phyloP scores from a whole-genome alignment of 2,888 invertebrate genomes.

The Protodeltote pygarga region DNA sequence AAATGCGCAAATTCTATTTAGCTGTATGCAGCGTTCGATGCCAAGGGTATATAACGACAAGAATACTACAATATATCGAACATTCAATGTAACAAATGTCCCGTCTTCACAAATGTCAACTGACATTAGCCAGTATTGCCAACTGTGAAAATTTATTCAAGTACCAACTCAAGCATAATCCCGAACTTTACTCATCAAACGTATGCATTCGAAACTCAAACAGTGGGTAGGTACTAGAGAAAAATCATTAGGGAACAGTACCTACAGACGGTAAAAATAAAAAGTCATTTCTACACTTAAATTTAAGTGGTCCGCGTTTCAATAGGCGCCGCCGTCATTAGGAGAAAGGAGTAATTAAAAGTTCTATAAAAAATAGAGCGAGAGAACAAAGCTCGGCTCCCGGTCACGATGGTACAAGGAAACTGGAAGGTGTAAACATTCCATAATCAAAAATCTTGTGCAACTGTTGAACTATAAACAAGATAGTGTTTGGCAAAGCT shows the following conservation, averaged over 20 bases:
- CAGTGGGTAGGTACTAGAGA: constrained; percentile 26
- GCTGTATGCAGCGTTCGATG: constrained; percentile 11
- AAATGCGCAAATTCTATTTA: constrained; percentile 20
- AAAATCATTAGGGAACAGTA: constrained; percentile 55
- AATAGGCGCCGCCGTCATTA: constrained; percentile 79
- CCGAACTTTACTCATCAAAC: constrained; percentile 32
- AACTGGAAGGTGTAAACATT: constrained; percentile 60
- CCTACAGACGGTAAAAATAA: constrained; percentile 62
- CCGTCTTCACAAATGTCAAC: constrained; percentile 17
- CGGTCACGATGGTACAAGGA: constrained; percentile 38
- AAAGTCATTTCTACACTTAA: constrained; percentile 78
- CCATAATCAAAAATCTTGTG: constrained; percentile 66
- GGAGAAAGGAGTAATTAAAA: constrained; percentile 82
- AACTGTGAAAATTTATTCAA: constrained; percentile 27
- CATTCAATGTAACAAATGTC: constrained; percentile 28
- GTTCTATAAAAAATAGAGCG: constrained; percentile 71
- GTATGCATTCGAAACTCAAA: constrained; percentile 32
- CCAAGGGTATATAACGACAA: constrained; percentile 19
- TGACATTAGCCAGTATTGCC: constrained; percentile 39
- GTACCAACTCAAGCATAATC: constrained; percentile 7
- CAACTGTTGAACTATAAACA: constrained; percentile 79
- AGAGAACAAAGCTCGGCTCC: constrained; percentile 50
- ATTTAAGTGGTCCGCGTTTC: constrained; percentile 72
- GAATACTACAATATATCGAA: constrained; percentile 18
- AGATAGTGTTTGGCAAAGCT: constrained; percentile 77